These are phyloP conservation scores for Malurus leucopterus DNA, from an alignment of 2,797 vertebrate species.

Conservation along the genomic window DNA sequence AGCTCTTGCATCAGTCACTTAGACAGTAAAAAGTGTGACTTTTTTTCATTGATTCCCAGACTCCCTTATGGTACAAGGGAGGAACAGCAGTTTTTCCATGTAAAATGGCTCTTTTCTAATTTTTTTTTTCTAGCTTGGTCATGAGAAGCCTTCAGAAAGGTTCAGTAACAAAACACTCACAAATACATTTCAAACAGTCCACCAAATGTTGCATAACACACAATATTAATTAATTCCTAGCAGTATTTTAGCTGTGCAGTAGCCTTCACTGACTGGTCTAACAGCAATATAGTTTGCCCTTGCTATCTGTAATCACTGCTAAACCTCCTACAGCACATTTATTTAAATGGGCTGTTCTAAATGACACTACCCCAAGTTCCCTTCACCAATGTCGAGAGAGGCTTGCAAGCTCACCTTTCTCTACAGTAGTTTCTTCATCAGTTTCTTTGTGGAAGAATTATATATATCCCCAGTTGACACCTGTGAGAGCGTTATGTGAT, in stretches of 20 bases:
- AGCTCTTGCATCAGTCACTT: not conserved
- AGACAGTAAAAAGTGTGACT: not conserved
- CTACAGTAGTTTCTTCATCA: not conserved
- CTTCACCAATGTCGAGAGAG: not conserved
- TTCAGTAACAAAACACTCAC: not conserved
- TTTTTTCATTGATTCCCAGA: not conserved
- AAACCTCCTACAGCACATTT: not conserved
- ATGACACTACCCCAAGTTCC: not conserved
- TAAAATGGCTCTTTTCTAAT: not conserved
- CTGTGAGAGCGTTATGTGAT: not conserved
- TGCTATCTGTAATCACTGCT: not conserved
- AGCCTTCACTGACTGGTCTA: not conserved
- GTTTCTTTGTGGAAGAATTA: constrained; percentile 7
- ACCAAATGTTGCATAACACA: not conserved
- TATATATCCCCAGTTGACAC: not conserved
- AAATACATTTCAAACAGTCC: not conserved
- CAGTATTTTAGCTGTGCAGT: not conserved
- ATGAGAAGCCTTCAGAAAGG: not conserved
- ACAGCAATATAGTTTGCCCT: not conserved
- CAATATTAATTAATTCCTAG: not conserved
- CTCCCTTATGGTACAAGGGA: not conserved
- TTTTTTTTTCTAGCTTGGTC: not conserved
- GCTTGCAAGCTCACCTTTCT: constrained; percentile 4
- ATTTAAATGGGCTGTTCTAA: not conserved
- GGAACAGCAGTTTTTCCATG: not conserved